These are phyloP conservation scores for Parauchenoglanis punctatus DNA, from an alignment of 2,797 vertebrate genomes.

Conservation along the genomic window DNA sequence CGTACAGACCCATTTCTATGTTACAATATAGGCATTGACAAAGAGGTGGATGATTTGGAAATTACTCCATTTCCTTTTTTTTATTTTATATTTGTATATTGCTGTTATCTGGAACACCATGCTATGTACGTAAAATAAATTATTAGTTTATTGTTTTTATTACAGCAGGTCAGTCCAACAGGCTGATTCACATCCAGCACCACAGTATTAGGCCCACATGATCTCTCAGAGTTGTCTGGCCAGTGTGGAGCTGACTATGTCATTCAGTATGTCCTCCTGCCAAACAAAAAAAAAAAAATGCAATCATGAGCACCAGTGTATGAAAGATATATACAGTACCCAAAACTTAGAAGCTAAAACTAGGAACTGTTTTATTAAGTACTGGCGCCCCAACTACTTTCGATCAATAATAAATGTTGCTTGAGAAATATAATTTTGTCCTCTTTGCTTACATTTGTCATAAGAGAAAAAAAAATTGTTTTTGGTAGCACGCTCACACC, in stretches of 20 bases:
- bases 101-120: not conserved
- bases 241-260: constrained; percentile 57
- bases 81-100: not conserved
- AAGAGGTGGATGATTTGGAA: too few species aligned
- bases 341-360: not conserved
- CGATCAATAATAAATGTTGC: not conserved
- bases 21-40: too few species aligned
- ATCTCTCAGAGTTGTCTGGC: constrained; percentile 60
- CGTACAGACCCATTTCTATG: too few species aligned
- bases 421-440: not conserved
- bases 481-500: not conserved
- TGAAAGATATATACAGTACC: not conserved
- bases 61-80: too few species aligned
- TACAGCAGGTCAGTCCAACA: constrained; percentile 12
- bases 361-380: not conserved
- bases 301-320: constrained; percentile 17
- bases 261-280: constrained; percentile 62
- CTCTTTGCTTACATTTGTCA: not conserved
- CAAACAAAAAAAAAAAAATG: constrained; percentile 34
- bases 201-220: constrained; percentile 3
- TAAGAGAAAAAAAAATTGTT: not conserved
- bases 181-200: constrained; percentile 8
- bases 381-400: not conserved
- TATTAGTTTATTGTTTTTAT: not conserved
- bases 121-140: not conserved